Evolutionary conservation across 2,797 vertebrate species (phyloP), one percentile per base, ranked within the genome.

Genomic region (Poecilia velifera): DNA sequence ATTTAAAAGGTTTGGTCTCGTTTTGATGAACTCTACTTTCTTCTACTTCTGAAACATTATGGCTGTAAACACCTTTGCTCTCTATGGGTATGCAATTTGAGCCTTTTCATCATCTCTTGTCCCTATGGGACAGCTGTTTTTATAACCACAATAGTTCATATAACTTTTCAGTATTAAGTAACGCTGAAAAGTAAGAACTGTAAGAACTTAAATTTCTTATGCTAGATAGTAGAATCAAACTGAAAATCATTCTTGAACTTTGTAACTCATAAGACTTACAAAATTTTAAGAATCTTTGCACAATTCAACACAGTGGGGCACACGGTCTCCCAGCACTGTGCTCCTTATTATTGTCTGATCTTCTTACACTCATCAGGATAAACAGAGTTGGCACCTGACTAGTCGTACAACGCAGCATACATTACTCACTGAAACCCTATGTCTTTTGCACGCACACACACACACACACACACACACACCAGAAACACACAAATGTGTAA

Each of bases 341-440:
- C 28, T 43, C 72, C 43, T 39, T 70, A 74, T 41, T 87, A 45
- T 78, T 66, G 25, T 84, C 81, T 49, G 41, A 81, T 81, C 73
- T 74, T 62, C 74, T 73, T 72, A 28, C 45, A 76, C 76, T 78
- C 41, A 72, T 90, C 90, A 43, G 47, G 80, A 22, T 39, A 77
- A 89, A 84, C 25, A 8, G 82, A 90, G 82, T 31, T 84, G 90
- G 80, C 86, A 84, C 84, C 85, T 90, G 88, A 88, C 81, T 76
- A 77, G 81, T 87, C 87, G 47, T 78, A 78, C 82, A 85, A 87
- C 82, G 53, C 71, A 78, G 75, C 81, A 77, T 73, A 75, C 79
- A 88, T 86, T 86, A 83, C 80, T 90, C 88, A 89, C 81, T 79
- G 72, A 86, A 79, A 62, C 36, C 73, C 76, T 74, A 71, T 71